These are phyloP conservation scores for Rhingia campestris DNA, from an alignment of 2,888 invertebrate species.

Conservation along the genomic window DNA sequence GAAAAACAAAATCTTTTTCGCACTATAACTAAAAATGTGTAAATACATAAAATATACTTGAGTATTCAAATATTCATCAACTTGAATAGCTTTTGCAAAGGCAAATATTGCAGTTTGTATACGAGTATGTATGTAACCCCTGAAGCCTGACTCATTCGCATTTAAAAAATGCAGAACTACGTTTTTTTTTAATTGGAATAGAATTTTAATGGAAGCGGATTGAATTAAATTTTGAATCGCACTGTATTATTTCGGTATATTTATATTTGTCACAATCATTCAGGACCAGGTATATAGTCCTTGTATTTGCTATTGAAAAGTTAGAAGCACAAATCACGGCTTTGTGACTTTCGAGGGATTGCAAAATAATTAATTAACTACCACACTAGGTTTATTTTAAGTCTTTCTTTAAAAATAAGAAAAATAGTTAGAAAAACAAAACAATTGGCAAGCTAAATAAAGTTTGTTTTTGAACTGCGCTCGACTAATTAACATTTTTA, in stretches of 20 bases:
- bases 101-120: slow-evolving; percentile 28
- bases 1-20: neutral
- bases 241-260: slow-evolving; percentile 31
- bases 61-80: slow-evolving; percentile 55
- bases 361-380: slow-evolving; percentile 65
- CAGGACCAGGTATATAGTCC: slow-evolving; percentile 9
- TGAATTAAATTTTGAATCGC: slow-evolving; percentile 68
- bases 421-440: neutral
- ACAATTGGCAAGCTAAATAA: slow-evolving; percentile 44
- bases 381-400: slow-evolving; percentile 30
- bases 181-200: slow-evolving; percentile 55
- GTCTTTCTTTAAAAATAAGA: slow-evolving; percentile 15
- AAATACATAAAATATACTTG: slow-evolving; percentile 35
- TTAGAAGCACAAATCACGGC: slow-evolving; percentile 18
- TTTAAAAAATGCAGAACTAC: neutral
- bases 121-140: slow-evolving; percentile 25
- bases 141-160: slow-evolving; percentile 51
- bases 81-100: slow-evolving; percentile 27
- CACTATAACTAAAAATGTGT: slow-evolving; percentile 19
- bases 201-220: slow-evolving; percentile 70
- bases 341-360: slow-evolving; percentile 30
- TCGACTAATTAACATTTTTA: slow-evolving; percentile 69
- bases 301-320: slow-evolving; percentile 55
- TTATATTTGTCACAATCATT: slow-evolving; percentile 39
- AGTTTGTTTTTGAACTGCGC: slow-evolving; percentile 64